A percentile compares a stretch with the other conserved stretches of the same genome.
phyloP scores from a whole-genome alignment of 2,888 invertebrate genomes.

The Machimus atricapillus region DNA sequence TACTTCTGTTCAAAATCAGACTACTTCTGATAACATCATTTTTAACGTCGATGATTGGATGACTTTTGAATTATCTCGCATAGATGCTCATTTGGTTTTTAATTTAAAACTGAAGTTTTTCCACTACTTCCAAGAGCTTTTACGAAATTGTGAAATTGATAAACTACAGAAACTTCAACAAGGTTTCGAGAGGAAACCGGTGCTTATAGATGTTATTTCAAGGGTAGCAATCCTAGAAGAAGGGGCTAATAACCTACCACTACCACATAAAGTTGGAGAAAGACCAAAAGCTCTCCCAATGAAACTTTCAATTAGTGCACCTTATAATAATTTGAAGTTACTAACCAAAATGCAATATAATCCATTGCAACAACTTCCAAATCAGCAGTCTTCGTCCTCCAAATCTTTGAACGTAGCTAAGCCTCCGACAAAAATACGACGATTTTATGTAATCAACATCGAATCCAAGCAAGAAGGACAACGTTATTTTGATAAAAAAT shows the following conservation, averaged over 20 bases:
- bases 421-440: neutral
- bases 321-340: neutral
- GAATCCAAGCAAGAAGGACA: neutral
- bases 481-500: neutral
- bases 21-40: conserved; percentile 37
- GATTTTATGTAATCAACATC: conserved; percentile 13
- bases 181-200: conserved; percentile 43
- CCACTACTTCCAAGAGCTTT: conserved; percentile 54
- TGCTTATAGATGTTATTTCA: conserved; percentile 50
- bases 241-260: conserved; percentile 48
- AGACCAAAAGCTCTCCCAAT: conserved; percentile 53
- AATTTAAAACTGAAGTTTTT: conserved; percentile 76
- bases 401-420: neutral
- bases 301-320: neutral
- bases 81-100: conserved; percentile 70
- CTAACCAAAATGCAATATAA: neutral
- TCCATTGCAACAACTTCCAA: neutral
- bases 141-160: conserved; percentile 44
- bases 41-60: conserved; percentile 74
- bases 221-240: conserved; percentile 52
- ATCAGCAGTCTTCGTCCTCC: neutral
- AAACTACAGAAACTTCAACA: neutral
- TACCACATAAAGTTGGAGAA: conserved; percentile 52
- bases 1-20: neutral
- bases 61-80: conserved; percentile 71